Percentiles rank a stretch among this genome's conserved stretches.
Conservation (phyloP, 2,888 invertebrate species). For the Drosophila neonasuta region DNA sequence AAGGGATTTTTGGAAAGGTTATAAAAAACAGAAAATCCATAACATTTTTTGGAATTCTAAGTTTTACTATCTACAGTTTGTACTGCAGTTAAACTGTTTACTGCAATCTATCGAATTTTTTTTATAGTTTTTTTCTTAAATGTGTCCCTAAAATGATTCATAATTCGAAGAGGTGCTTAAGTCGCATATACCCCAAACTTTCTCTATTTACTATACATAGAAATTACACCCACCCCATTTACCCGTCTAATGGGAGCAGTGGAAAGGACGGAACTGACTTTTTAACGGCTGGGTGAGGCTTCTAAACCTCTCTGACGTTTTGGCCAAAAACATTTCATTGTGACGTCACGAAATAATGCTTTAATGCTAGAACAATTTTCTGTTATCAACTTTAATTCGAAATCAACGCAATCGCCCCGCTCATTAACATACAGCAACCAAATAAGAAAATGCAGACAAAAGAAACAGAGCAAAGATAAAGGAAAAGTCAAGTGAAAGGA, state of each 20-base stretch:
- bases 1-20: too few relatives aligned
- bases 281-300: slow-evolving; percentile 1
- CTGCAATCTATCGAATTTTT: not conserved
- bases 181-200: not conserved
- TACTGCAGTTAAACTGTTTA: not conserved
- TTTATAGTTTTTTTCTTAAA: not conserved
- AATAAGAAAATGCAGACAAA: slow-evolving; percentile 5
- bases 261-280: not conserved
- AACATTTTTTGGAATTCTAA: too few relatives aligned
- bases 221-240: not conserved
- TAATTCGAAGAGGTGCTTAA: not conserved
- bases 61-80: too few relatives aligned
- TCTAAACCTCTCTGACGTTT: not conserved
- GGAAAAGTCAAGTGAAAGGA: slow-evolving; percentile 34
- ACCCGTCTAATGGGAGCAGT: not conserved
- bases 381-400: slow-evolving; percentile 43
- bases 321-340: slow-evolving; percentile 6
- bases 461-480: slow-evolving; percentile 7
- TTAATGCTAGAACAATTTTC: slow-evolving; percentile 17
- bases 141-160: not conserved
- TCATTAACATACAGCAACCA: slow-evolving; percentile 56
- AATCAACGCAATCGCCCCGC: slow-evolving; percentile 34
- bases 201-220: not conserved
- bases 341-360: slow-evolving; percentile 16
- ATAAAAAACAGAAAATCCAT: too few relatives aligned